Percentiles rank a stretch among this genome's conserved stretches.
Evolutionary conservation across 2,797 vertebrate genomes (phyloP).

Genomic region (Pangasius mekongensis): DNA sequence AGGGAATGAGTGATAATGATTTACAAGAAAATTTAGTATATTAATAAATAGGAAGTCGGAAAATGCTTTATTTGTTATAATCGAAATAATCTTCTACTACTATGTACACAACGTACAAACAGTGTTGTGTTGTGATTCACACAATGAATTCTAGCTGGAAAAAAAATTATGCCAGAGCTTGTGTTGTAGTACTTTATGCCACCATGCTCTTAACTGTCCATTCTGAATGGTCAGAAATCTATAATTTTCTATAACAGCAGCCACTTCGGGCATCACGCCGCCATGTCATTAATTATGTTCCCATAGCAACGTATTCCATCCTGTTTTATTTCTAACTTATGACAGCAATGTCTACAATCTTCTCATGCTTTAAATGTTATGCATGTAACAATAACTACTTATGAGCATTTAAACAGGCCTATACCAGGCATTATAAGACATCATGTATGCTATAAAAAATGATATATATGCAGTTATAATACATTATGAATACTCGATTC

Average conservation of each 20-base stretch:
- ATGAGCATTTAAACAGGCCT: not conserved
- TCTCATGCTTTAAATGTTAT: not conserved
- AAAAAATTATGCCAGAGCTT: not conserved
- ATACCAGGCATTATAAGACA: not conserved
- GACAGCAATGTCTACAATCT: not conserved
- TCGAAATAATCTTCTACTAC: not conserved
- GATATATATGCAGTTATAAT: not conserved
- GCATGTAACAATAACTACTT: not conserved
- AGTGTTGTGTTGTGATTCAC: too few species aligned
- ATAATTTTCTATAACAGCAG: too few species aligned
- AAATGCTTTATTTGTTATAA: not conserved
- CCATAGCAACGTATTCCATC: not conserved
- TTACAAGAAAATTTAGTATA: not conserved
- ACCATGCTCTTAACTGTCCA: not conserved
- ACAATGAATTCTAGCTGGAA: not conserved
- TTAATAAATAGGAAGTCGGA: not conserved
- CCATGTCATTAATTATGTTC: not conserved
- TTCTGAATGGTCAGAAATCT: too few species aligned
- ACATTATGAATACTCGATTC: not conserved
- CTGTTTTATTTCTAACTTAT: not conserved
- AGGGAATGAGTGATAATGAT: not conserved
- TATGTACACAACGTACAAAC: not conserved
- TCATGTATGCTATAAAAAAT: too few species aligned
- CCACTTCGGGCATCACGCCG: not conserved
- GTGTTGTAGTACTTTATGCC: not conserved